A percentile compares a stretch with the other conserved stretches of the same genome.
These are phyloP conservation scores for Stenolophus ochropezus DNA, from an alignment of 2,888 invertebrate species.

Conservation along the genomic window DNA sequence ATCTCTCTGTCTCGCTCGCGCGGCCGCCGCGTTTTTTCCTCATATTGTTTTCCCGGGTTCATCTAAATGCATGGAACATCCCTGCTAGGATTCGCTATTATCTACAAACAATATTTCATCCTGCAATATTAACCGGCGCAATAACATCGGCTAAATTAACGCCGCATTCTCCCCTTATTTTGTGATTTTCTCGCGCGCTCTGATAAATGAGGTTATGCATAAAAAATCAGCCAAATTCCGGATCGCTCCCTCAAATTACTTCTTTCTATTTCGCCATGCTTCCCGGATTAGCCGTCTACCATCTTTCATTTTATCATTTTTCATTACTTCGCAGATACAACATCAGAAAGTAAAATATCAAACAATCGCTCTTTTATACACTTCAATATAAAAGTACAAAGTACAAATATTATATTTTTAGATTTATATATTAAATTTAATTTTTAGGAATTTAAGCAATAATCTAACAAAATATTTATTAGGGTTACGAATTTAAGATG, in stretches of 20 bases:
- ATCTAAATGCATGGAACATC: conserved; percentile 55
- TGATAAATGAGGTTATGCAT: conserved; percentile 59
- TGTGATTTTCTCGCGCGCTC: conserved; percentile 43
- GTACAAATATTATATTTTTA: no score
- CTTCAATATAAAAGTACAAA: neutral
- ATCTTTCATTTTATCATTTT: neutral
- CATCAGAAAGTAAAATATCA: no score
- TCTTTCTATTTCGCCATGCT: neutral
- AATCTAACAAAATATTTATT: no score
- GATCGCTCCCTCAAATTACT: neutral
- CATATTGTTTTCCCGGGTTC: conserved; percentile 43
- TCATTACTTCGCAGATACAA: no score
- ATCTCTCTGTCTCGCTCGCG: conserved; percentile 43
- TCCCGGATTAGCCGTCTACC: neutral
- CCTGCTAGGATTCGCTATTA: conserved; percentile 52
- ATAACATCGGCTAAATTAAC: conserved; percentile 53
- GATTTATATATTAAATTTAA: no score
- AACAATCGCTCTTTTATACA: neutral
- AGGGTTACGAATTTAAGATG: no score
- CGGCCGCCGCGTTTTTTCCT: conserved; percentile 15
- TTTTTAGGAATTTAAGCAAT: no score
- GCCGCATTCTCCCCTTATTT: conserved; percentile 16
- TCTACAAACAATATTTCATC: conserved; percentile 60
- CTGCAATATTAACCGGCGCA: conserved; percentile 56
- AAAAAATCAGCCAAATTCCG: conserved; percentile 48